Base-by-base conservation (phyloP, 2,797 vertebrate genomes). In the Decapterus maruadsi region DNA sequence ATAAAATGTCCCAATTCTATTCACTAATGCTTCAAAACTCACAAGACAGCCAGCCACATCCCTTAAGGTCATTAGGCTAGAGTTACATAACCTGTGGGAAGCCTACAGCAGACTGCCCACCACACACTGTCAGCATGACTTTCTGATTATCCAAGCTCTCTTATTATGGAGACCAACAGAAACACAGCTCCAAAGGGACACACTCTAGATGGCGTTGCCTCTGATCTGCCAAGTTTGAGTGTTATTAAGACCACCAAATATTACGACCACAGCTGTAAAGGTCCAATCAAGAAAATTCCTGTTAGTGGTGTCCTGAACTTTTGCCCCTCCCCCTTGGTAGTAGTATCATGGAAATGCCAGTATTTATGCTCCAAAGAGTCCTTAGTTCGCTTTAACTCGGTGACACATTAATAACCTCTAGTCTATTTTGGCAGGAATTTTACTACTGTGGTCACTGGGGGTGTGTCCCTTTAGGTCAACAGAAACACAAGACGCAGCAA, bases 1-100 rank as follows among this genome's bases (percentile, higher is more conserved):
- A 80, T 71, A 82, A 84, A 85, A 84, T 72, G 75, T 81, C 60
- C 61, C 22, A 72, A 68, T 84, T 82, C 57, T 84, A 66, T 55
- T 72, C 68, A 63, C 72, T n/a, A 81, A 86, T 55, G 75, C 83
- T 80, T 70, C 69, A 70, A 75, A 77, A 72, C 81, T 86, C 89
- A 78, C 74, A 90, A 91, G 87, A 90, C 88, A 78, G 71, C 83
- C 65, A 87, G 87, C 86, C 89, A 89, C 89, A 89, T 92, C 90
- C 89, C 87, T 85, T 92, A 87, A 91, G 89, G 90, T 92, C 92
- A 92, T 89, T 88, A 88, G 87, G 87, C 83, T 91, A 85, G 82
- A 82, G 90, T 93, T 93, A 90, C 89, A 90, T 92, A 93, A 92
- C 84, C 86, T 85, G 84, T 89, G 87, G 87, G 84, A 88, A 92